Base-by-base conservation (phyloP, 2,888 invertebrate species). In the Plusia festucae region DNA sequence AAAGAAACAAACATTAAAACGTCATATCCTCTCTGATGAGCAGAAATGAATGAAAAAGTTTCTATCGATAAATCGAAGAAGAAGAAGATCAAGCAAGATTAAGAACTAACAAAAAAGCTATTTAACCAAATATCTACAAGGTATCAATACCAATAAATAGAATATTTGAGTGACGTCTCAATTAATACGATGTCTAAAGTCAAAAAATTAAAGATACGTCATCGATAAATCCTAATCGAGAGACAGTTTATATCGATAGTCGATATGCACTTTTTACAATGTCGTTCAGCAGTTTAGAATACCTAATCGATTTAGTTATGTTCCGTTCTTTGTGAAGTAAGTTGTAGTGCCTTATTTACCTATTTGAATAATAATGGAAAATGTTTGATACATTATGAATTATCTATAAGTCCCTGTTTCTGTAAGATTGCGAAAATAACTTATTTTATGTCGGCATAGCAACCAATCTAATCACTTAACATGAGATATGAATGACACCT, bases 101-200 rank as follows among this genome's bases (percentile, higher is more conserved):
- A 46, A 2, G 11, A 18, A 44, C 16, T 7, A 44, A 46, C 46
- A 46, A 46, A 3, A 49, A 18, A 16, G 8, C 16, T 8, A 44
- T 8, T n/a, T 16, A 44, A 49, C 46, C 5, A 20, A 20, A 18
- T 20, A 49, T 13, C 20, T 20, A 20, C 4, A 49, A 20, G 20
- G 46, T 49, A 49, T 18, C 46, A 49, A 49, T 20, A 49, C 11
- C 9, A 46, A 11, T 46, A 9, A 49, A 9, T 20, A 40, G 20
- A 20, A 20, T 20, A 9, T 5, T 11, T 66, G 22, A 32, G n/a
- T 0, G 32, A 46, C 13, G 40, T 59, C 49, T 53, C 20, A 56
- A 71, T 71, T 24, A 59, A 9, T 2, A 9, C 27, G 16, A 27
- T 20, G 16, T 46, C 20, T 1, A 49, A 20, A 52, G 58, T 55